Evolutionary conservation across 2,888 invertebrate genomes (phyloP).

Genomic region (Sinohyriopsis cumingii): DNA sequence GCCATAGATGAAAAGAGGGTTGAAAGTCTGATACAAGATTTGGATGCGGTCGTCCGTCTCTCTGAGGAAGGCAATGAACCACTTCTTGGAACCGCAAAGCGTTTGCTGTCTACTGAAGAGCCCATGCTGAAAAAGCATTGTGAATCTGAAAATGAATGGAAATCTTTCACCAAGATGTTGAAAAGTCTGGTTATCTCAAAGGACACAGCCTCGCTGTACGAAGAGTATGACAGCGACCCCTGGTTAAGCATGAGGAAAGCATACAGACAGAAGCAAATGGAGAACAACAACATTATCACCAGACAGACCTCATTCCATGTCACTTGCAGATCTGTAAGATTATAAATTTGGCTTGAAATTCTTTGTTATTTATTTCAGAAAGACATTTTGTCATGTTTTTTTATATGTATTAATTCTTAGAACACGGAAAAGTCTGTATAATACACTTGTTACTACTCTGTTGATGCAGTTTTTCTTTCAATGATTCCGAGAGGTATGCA

Average conservation of each 20-base stretch:
- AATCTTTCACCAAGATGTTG: background rate
- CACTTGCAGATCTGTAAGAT: conserved; percentile 10
- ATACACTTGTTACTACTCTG: too few species aligned
- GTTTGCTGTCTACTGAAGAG: conserved; percentile 28
- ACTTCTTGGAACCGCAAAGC: conserved; percentile 27
- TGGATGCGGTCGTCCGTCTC: conserved; percentile 20
- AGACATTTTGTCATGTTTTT: too few species aligned
- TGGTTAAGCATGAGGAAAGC: conserved; percentile 37
- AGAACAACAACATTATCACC: conserved; percentile 11
- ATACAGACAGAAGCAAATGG: conserved; percentile 24
- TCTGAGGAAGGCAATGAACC: conserved; percentile 23
- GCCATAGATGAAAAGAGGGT: conserved; percentile 10
- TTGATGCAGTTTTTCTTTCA: too few species aligned
- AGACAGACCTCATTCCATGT: conserved; percentile 26
- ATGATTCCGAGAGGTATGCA: too few species aligned
- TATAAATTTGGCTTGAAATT: background rate
- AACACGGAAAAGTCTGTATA: too few species aligned
- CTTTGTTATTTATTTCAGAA: background rate
- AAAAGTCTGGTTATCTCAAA: conserved; percentile 12
- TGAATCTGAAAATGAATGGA: conserved; percentile 35
- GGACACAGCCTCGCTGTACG: conserved; percentile 28
- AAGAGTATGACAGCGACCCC: conserved; percentile 44
- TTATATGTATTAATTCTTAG: too few species aligned
- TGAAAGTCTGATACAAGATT: conserved; percentile 3
- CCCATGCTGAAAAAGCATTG: conserved; percentile 37